Evolutionary conservation across 2,888 invertebrate species (phyloP).

Genomic region (Heteromyza rotundicornis): DNA sequence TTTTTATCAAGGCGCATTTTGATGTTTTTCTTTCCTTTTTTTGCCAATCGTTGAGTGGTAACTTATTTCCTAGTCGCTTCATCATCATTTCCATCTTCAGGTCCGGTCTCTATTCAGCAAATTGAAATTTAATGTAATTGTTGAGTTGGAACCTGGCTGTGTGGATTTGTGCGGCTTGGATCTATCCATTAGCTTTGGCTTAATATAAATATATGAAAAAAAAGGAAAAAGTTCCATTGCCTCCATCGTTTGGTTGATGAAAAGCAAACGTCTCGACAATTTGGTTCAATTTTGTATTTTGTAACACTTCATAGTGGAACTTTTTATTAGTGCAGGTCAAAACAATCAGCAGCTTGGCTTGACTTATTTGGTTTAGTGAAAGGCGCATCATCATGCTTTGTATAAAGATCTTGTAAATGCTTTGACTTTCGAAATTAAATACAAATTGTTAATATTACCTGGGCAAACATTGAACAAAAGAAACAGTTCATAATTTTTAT

Average conservation of each 20-base stretch:
- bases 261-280: not conserved
- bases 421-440: too few species aligned
- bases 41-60: not conserved
- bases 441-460: too few species aligned
- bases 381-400: too few species aligned
- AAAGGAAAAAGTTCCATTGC: too few species aligned
- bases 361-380: too few species aligned
- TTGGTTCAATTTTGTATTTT: constrained; percentile 1
- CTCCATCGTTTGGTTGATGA: not conserved
- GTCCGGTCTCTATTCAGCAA: constrained; percentile 4
- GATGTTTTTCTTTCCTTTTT: not conserved
- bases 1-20: constrained; percentile 14
- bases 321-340: too few species aligned
- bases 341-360: too few species aligned
- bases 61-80: not conserved
- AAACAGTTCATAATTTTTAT: too few species aligned
- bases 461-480: too few species aligned
- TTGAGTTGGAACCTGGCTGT: not conserved
- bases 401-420: too few species aligned
- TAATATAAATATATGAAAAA: too few species aligned
- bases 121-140: constrained; percentile 13
- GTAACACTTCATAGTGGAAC: not conserved
- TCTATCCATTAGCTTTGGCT: too few species aligned
- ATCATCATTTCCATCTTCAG: not conserved
- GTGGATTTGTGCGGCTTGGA: not conserved